Evolutionary conservation across 2,888 invertebrate genomes (phyloP), one percentile per base, ranked within the genome.

Genomic region (Drosophila buzzatii): DNA sequence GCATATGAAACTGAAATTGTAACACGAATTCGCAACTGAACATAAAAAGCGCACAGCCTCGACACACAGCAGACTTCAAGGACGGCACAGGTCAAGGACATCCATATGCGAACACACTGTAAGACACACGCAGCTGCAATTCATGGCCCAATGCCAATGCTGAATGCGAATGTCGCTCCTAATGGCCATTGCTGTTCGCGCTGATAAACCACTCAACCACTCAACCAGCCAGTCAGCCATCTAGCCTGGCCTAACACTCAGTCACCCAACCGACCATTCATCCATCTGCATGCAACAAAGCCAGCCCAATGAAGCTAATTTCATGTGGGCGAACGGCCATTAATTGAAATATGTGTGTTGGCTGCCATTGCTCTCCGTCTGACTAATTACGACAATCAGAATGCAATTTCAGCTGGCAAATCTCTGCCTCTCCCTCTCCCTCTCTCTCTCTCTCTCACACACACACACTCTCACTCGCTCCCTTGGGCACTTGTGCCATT

Each of bases 261-360:
- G 53, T 37, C 31, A 10, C 14, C 8, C 51, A 51, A 6, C 1
- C 27, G 27, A 27, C 53, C 12, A 23, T 31, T 10, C 16, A 5
- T 1, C 27, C 20, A 14, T 27, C 45, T 14, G 37, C 37, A 37
- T 53, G 16, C 33, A 63, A 12, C 44, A 41, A 33, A 16, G 35
- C 47, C 52, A 33, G 18, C 55, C 64, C 65, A 70, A 66, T 73
- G 60, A 64, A 69, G 69, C 85, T 76, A 70, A 79, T 85, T 74
- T 70, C 59, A 66, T 72, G 67, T 37, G 69, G 64, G 55, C 55
- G 56, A 8, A 42, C 20, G 33, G 42, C 33, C 47, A 31, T 67
- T 76, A 77, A 62, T 81, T 71, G 61, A 77, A 78, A 81, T 67
- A 75, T 78, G 70, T 78, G 70, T 67, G 76, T 56, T 76, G 42